Conservation (phyloP, 2,113 vertebrate genomes). For the Paradisaea rubra region DNA sequence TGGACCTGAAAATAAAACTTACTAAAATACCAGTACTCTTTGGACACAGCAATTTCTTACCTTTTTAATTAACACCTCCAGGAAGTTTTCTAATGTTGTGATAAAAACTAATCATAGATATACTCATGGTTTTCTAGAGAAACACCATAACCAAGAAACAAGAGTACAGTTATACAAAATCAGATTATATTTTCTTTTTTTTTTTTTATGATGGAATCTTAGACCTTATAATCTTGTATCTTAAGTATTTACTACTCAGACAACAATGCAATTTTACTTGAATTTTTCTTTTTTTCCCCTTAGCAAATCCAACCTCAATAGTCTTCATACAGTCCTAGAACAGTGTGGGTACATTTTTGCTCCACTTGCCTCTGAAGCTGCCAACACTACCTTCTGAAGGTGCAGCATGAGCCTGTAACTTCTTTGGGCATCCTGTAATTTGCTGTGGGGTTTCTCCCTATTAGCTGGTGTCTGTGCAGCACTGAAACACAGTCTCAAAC, state of each 20-base stretch:
- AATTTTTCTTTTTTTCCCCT: background rate
- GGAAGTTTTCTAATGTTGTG: background rate
- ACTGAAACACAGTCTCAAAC: background rate
- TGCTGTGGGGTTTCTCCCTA: background rate
- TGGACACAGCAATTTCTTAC: background rate
- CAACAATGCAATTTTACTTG: background rate
- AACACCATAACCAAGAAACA: background rate
- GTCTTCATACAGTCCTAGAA: background rate
- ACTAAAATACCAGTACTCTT: background rate
- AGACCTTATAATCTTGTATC: background rate
- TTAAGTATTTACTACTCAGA: background rate
- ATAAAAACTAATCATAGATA: background rate
- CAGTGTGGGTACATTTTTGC: background rate
- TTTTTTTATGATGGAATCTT: background rate
- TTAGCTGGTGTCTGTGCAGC: background rate
- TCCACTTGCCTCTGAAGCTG: background rate
- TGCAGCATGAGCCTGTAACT: background rate
- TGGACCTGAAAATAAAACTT: background rate
- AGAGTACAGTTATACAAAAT: background rate
- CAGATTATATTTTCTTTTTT: background rate
- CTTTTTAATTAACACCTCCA: background rate
- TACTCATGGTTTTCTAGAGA: background rate
- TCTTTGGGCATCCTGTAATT: background rate
- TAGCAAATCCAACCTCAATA: background rate
- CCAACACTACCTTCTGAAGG: background rate